Base-by-base conservation (phyloP, 2,797 vertebrate species). In the Fistularia commersonii region DNA sequence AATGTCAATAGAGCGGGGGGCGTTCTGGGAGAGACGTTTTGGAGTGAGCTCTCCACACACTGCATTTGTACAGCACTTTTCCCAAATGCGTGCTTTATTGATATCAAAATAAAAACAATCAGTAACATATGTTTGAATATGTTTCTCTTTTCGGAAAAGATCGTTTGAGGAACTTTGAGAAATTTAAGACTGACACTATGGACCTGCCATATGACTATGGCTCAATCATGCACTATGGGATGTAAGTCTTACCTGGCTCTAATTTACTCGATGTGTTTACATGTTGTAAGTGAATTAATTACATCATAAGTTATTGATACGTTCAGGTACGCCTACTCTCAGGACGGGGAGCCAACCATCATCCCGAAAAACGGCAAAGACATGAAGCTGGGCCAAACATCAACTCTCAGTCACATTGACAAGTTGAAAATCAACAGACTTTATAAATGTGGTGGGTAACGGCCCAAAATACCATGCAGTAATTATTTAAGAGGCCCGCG, bases 191-290 rank as follows among this genome's bases (percentile, higher is more conserved):
- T 0, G 90, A 87, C 53, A 91, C 76, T 65, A 44, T 94, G 78
- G 74, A 84, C 53, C 86, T 91, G 10, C 92, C 92, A 0, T 95
- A 96, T 58, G 94, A 95, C 76, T 95, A 92, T 31, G 48, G 80
- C 42, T 95, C 94, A 43, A 90, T 95, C 67, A 93, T 94, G 93
- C 94, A 96, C 79, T 95, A 93, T 51, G 93, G 93, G 54, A 89
- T 80, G 93, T 95, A 88, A 84, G 92, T 64, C 11, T 10, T 32
- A 1, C 11, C 13, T 37, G 14, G 1, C 36, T 48, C 11, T 40
- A 6, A 9, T 40, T 51, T 8, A 14, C 0, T 45, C 8, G 15
- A 8, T 36, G 41, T 32, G 32, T n/a, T 3, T 31, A 4, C 1
- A 9, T 41, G 9, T 15, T 6, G 0, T 39, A 14, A 0, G 10